These are phyloP conservation scores for Muscicapa striata DNA, from an alignment of 2,797 vertebrate species.

Conservation along the genomic window DNA sequence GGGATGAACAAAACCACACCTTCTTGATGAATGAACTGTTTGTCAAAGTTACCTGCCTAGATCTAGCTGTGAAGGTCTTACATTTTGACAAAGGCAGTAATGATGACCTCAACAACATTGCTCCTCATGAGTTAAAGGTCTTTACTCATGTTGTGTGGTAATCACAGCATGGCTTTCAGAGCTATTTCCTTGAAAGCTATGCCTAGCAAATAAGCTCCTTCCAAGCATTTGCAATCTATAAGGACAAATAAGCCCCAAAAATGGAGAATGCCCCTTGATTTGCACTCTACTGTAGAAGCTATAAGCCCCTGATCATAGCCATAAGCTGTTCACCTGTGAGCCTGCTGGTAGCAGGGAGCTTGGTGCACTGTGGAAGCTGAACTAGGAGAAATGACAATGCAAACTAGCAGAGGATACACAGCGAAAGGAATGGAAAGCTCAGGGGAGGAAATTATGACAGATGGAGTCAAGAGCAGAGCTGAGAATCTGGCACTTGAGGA, in stretches of 20 bases:
- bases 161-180: not conserved
- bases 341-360: not conserved
- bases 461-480: conserved; percentile 28
- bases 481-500: conserved; percentile 37
- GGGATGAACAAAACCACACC: not conserved
- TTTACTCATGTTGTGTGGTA: not conserved
- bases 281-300: not conserved
- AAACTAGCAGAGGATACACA: conserved; percentile 7
- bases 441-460: conserved; percentile 35
- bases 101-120: not conserved
- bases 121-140: not conserved
- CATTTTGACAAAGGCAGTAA: not conserved
- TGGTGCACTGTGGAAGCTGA: not conserved
- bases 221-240: not conserved
- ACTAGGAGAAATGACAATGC: not conserved
- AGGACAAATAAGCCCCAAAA: not conserved
- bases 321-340: not conserved
- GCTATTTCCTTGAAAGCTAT: not conserved
- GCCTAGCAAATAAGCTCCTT: not conserved
- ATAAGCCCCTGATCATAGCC: not conserved
- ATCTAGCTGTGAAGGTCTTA: rapidly evolving
- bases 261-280: not conserved
- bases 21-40: not conserved
- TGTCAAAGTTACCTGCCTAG: not conserved
- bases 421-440: conserved; percentile 19